Percentiles rank a stretch among this genome's conserved stretches.
phyloP scores from a whole-genome alignment of 2,888 invertebrate species.

The Pollenia griseotomentosa region DNA sequence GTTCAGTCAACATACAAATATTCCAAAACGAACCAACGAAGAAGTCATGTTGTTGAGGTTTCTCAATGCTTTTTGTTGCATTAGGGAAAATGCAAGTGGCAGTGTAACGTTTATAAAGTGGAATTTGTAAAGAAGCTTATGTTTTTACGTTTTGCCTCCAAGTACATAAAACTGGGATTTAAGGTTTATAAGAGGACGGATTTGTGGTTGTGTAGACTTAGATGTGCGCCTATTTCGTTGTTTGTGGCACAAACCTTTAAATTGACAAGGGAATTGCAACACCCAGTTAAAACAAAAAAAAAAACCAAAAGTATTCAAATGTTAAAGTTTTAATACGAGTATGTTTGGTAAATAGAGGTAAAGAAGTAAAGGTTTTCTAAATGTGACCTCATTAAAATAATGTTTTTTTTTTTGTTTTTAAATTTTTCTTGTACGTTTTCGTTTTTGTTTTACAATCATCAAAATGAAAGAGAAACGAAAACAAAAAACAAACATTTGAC shows the following conservation, averaged over 20 bases:
- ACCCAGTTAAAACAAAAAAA: slow-evolving; percentile 5
- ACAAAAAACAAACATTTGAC: slow-evolving; percentile 60
- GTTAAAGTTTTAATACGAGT: slow-evolving; percentile 50
- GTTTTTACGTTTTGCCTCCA: slow-evolving; percentile 25
- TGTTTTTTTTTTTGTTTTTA: slow-evolving; percentile 76
- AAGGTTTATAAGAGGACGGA: slow-evolving; percentile 23
- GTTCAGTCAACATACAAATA: slow-evolving; percentile 34
- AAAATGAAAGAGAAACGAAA: slow-evolving; percentile 45
- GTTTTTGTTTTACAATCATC: slow-evolving; percentile 49
- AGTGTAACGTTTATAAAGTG: slow-evolving; percentile 64
- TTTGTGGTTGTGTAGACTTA: slow-evolving; percentile 46
- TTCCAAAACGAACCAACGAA: slow-evolving; percentile 29
- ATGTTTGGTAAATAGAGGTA: slow-evolving; percentile 19
- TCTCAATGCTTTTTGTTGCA: slow-evolving; percentile 60
- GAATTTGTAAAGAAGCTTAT: slow-evolving; percentile 72
- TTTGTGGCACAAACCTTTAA: slow-evolving; percentile 46
- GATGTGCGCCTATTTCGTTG: not conserved
- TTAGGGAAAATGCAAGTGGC: slow-evolving; percentile 65
- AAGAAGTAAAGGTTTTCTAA: slow-evolving; percentile 48
- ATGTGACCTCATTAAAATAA: slow-evolving; percentile 72
- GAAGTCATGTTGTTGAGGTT: slow-evolving; percentile 65
- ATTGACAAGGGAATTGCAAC: slow-evolving; percentile 64
- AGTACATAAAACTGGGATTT: slow-evolving; percentile 64
- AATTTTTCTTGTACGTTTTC: slow-evolving; percentile 73
- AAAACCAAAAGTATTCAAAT: slow-evolving; percentile 57